Evolutionary conservation across 2,797 vertebrate species (phyloP), one percentile per base, ranked within the genome.

Genomic region (Naso thynnoides): DNA sequence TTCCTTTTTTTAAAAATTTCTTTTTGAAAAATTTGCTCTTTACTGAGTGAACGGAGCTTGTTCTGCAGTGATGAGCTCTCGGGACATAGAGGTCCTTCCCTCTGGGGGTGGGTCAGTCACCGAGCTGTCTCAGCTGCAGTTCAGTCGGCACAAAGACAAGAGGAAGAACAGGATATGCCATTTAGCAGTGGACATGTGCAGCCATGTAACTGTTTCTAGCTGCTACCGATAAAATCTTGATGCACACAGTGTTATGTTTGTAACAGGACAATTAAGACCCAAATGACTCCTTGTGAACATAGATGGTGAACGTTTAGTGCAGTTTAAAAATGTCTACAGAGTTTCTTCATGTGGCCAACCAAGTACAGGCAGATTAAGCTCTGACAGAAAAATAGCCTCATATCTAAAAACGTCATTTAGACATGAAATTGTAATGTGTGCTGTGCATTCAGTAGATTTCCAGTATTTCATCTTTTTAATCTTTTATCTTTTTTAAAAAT

Each of bases 81-180:
- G 5, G 61, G 73, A 41, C 23, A 2, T 8, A 44, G 52, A 70
- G 58, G 54, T 72, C 48, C 57, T 70, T 55, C 36, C 68, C 58
- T 79, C 48, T 63, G 47, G 66, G 64, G 70, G 27, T 68, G 76
- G 61, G 76, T 79, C 74, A 77, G 57, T 83, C 85, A 73, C 82
- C 61, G 58, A 70, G 78, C 61, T 69, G 78, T 78, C 53, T 1
- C 58, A 82, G 70, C 76, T 78, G 58, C 73, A 47, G 71, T 78
- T 76, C 68, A 81, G 76, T 26, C 23, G 0, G 42, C 52, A 26
- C 48, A 76, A 78, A 83, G 67, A 79, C 47, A 10, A 62, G 66
- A 38, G 48, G 55, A 60, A 69, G 26, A 75, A 78, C 73, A 39
- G 13, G 50, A 73, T 83, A 70, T 38, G 50, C 63, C 55, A 76